A percentile compares a stretch with the other conserved stretches of the same genome.
Evolutionary conservation across 1,140 invertebrate genomes (phyloP).

Genomic region (Glomeris maerens): DNA sequence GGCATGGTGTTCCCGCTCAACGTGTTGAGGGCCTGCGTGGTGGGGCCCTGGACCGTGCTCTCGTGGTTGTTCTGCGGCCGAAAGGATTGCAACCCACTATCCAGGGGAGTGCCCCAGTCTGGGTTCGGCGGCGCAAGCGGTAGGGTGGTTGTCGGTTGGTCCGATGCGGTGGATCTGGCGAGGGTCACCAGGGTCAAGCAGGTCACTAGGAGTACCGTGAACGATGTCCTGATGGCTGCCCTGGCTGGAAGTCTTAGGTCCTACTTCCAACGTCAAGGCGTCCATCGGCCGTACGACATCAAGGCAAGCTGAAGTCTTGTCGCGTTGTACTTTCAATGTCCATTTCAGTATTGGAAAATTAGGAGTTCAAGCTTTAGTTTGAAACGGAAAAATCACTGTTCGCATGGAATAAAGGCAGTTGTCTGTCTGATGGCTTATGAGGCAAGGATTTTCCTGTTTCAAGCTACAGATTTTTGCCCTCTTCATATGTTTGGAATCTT

Average conservation of each 20-base stretch:
- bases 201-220: constrained; percentile 38
- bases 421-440: too few species aligned
- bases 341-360: too few species aligned
- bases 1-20: constrained; percentile 32
- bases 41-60: constrained; percentile 38
- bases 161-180: constrained; percentile 31
- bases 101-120: constrained; percentile 17
- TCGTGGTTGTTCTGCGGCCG: constrained; percentile 31
- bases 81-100: constrained; percentile 20
- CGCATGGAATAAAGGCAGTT: too few species aligned
- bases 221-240: constrained; percentile 40
- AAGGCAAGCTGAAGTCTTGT: constrained; percentile 23
- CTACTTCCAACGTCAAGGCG: constrained; percentile 35
- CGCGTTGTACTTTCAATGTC: not conserved
- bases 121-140: constrained; percentile 21
- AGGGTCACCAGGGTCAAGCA: constrained; percentile 33
- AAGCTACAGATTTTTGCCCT: too few species aligned
- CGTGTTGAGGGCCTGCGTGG: constrained; percentile 34
- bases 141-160: constrained; percentile 33
- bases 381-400: too few species aligned
- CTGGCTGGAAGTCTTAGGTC: constrained; percentile 35
- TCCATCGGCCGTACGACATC: constrained; percentile 36
- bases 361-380: not conserved
- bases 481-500: too few species aligned
- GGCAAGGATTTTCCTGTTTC: too few species aligned